These are phyloP conservation scores for Byasa hedistus DNA, from an alignment of 2,888 invertebrate genomes.

Conservation along the genomic window DNA sequence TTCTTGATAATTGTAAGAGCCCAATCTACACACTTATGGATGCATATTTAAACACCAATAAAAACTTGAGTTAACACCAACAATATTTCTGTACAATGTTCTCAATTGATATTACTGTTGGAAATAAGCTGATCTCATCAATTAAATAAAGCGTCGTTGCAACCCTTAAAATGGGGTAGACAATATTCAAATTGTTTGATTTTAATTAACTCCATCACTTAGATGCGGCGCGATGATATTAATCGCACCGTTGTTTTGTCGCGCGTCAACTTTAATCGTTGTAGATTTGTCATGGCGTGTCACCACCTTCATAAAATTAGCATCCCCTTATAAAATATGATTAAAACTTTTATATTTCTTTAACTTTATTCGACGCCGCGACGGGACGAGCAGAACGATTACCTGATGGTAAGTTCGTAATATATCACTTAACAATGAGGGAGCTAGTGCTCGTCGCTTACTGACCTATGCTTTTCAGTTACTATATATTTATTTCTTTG, in stretches of 20 bases:
- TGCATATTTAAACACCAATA: too few species aligned
- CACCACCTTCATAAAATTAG: slow-evolving; percentile 39
- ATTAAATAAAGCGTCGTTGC: slow-evolving; percentile 43
- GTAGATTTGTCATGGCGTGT: slow-evolving; percentile 57
- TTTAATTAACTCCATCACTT: slow-evolving; percentile 66
- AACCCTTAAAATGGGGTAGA: slow-evolving; percentile 34
- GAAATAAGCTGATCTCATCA: slow-evolving; percentile 47
- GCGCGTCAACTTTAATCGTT: slow-evolving; percentile 62
- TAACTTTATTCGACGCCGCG: background rate
- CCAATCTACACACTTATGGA: too few species aligned
- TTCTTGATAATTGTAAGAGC: too few species aligned
- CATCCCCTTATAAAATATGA: slow-evolving; percentile 20
- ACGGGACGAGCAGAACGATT: too few species aligned
- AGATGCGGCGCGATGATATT: slow-evolving; percentile 50
- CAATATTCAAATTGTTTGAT: slow-evolving; percentile 58
- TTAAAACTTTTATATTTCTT: background rate
- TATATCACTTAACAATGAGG: too few species aligned
- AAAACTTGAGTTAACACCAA: too few species aligned
- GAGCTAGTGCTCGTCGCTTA: too few species aligned
- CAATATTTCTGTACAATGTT: background rate
- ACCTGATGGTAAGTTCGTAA: too few species aligned
- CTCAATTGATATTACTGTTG: slow-evolving; percentile 36
- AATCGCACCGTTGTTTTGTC: slow-evolving; percentile 63
- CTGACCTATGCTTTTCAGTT: too few species aligned
- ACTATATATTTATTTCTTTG: too few species aligned